Percentiles rank a stretch among this genome's conserved stretches.
These are phyloP conservation scores for Belgica antarctica DNA, from an alignment of 2,888 invertebrate species.

Conservation along the genomic window DNA sequence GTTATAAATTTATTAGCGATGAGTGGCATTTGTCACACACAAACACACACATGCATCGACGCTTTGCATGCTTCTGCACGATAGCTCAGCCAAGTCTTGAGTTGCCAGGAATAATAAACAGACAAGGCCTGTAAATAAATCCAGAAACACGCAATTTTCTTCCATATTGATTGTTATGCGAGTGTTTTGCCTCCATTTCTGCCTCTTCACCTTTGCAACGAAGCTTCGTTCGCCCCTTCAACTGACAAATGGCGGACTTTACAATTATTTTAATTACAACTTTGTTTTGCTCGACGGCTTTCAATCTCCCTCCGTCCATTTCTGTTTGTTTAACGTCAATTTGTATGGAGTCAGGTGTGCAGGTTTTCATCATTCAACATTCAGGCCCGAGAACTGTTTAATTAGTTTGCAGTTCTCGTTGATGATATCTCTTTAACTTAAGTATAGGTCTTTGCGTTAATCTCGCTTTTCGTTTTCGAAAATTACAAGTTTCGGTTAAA, in stretches of 20 bases:
- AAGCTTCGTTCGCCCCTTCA: too few relatives aligned
- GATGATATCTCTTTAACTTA: neutral
- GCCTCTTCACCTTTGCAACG: too few relatives aligned
- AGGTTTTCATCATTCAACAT: conserved; percentile 26
- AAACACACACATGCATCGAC: neutral
- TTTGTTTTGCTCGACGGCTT: neutral
- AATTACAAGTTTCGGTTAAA: neutral
- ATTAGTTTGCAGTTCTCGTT: conserved; percentile 4
- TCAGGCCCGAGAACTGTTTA: neutral
- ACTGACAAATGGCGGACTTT: neutral
- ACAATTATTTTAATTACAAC: conserved; percentile 17
- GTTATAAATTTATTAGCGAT: conserved; percentile 3
- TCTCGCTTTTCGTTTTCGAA: neutral
- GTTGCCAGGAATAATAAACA: neutral
- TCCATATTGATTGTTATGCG: neutral
- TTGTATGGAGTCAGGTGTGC: conserved; percentile 24
- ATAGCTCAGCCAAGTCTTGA: neutral
- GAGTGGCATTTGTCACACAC: conserved; percentile 6
- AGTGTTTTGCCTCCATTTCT: too few relatives aligned
- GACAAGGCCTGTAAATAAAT: neutral
- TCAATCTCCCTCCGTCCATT: neutral
- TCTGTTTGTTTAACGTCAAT: neutral
- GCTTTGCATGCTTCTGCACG: neutral
- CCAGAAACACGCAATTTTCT: conserved; percentile 9
- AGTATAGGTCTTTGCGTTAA: neutral